Conservation (phyloP, 2,888 invertebrate species). For the Amblyjoppa proteus region DNA sequence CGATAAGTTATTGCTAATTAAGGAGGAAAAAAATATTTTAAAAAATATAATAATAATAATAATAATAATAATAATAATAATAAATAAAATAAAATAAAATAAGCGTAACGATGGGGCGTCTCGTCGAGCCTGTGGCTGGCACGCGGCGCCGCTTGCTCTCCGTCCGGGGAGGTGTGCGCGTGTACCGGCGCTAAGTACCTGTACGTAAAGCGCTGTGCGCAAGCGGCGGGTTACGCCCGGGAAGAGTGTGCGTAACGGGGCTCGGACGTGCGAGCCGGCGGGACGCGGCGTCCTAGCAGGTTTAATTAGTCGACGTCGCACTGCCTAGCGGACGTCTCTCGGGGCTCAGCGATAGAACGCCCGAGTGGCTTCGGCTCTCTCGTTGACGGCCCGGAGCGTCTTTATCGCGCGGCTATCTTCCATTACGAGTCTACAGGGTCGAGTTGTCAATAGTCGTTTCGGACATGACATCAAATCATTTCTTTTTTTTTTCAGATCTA, state of each 20-base stretch:
- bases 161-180: slow-evolving; percentile 31
- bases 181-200: slow-evolving; percentile 34
- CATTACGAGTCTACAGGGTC: neutral
- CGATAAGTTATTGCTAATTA: slow-evolving; percentile 80
- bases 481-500: neutral
- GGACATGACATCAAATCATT: neutral
- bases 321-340: slow-evolving; percentile 29
- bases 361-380: slow-evolving; percentile 21
- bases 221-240: slow-evolving; percentile 55
- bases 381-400: slow-evolving; percentile 23
- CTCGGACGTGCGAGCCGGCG: slow-evolving; percentile 17
- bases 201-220: slow-evolving; percentile 12
- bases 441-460: neutral
- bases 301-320: slow-evolving; percentile 66
- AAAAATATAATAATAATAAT: slow-evolving; percentile 72
- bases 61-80: slow-evolving; percentile 72
- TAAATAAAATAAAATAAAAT: slow-evolving; percentile 61
- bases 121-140: slow-evolving; percentile 46
- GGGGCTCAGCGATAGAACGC: slow-evolving; percentile 14
- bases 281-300: slow-evolving; percentile 48
- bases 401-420: slow-evolving; percentile 25
- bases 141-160: slow-evolving; percentile 25
- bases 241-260: slow-evolving; percentile 39
- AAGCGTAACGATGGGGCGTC: slow-evolving; percentile 75
- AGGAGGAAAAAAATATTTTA: slow-evolving; percentile 67